Evolutionary conservation across 2,113 vertebrate species (phyloP).

Genomic region (Gymnarchus niloticus): DNA sequence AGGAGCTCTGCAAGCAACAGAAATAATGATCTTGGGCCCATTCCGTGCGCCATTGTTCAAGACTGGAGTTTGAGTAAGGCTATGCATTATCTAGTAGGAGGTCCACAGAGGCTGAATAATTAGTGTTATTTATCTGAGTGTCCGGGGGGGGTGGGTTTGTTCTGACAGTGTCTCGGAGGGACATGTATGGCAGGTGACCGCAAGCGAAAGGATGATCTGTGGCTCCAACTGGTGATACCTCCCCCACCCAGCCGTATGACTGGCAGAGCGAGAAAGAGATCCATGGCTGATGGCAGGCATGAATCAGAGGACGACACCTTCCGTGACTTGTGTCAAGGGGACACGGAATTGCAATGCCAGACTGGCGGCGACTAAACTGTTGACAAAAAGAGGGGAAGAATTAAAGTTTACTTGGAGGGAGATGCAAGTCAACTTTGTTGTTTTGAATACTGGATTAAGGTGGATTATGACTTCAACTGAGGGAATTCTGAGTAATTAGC

Average conservation of each 20-base stretch:
- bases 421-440: not conserved
- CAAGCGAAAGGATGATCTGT: not conserved
- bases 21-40: not conserved
- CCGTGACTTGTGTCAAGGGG: not conserved
- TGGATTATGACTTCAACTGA: conserved; percentile 1
- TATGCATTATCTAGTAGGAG: conserved; percentile 5
- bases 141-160: not conserved
- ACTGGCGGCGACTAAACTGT: not conserved
- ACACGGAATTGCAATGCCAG: not conserved
- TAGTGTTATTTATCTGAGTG: conserved; percentile 1
- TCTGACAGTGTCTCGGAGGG: not conserved
- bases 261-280: not conserved
- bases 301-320: not conserved
- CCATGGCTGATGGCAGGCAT: not conserved
- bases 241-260: not conserved
- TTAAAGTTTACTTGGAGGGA: not conserved
- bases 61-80: not conserved
- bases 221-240: not conserved
- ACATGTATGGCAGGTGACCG: not conserved
- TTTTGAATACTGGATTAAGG: not conserved
- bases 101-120: conserved; percentile 1
- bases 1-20: conserved; percentile 1
- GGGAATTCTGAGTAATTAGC: conserved; percentile 6
- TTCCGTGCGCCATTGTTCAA: not conserved
- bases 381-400: not conserved